Evolutionary conservation across 2,888 invertebrate genomes (phyloP).

Genomic region (Eretmocerus hayati): DNA sequence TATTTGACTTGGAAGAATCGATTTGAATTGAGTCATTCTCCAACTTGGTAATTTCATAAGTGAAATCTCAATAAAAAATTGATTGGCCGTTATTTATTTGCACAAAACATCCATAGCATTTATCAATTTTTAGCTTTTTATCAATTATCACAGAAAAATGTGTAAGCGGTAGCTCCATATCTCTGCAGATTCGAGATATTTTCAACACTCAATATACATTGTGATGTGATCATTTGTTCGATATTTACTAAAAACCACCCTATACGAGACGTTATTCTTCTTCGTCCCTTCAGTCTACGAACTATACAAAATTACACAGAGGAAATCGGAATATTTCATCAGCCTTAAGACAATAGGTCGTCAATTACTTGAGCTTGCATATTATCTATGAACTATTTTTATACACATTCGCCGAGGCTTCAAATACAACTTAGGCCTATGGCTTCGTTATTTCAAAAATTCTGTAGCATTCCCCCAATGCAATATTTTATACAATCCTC

Average conservation of each 20-base stretch:
- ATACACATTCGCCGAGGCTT: conserved; percentile 16
- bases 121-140: no score
- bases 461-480: no score
- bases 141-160: conserved; percentile 24
- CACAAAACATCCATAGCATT: conserved; percentile 21
- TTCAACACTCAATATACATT: conserved; percentile 12
- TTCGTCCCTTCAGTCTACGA: conserved; percentile 12
- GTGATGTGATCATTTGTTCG: conserved; percentile 8
- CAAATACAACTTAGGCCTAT: conserved; percentile 19
- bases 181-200: conserved; percentile 13
- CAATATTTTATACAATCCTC: no score
- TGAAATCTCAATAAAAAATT: conserved; percentile 9
- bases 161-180: conserved; percentile 18
- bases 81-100: conserved; percentile 13
- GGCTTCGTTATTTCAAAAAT: no score
- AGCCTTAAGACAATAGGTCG: conserved; percentile 15
- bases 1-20: conserved; percentile 7
- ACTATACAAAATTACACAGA: conserved; percentile 17
- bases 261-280: background rate
- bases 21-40: no score
- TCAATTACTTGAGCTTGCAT: conserved; percentile 15
- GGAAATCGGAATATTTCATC: conserved; percentile 19
- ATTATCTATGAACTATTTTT: conserved; percentile 15
- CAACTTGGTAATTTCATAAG: background rate
- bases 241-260: background rate